Conservation (phyloP, 2,888 invertebrate species). For the Stenoptilia bipunctidactyla region DNA sequence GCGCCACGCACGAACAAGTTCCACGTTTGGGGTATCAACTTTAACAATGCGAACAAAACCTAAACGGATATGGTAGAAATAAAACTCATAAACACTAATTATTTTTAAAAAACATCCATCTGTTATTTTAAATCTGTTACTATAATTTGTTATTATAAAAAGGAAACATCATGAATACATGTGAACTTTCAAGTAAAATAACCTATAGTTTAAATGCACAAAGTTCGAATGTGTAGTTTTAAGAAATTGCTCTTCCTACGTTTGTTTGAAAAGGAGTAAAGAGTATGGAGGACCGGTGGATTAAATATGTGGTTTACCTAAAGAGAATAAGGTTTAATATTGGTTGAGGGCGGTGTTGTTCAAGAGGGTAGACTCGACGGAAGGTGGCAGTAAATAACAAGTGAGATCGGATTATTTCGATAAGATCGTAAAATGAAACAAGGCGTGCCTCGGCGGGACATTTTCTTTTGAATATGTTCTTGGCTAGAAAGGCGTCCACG, state of each 20-base stretch:
- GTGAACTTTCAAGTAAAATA: no score
- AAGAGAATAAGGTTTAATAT: constrained; percentile 41
- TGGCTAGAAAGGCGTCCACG: constrained; percentile 17
- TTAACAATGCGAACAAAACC: no score
- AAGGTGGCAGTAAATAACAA: constrained; percentile 65
- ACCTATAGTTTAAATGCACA: not conserved
- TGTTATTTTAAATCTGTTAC: no score
- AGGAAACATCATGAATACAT: no score
- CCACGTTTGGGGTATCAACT: no score
- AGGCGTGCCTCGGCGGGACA: constrained; percentile 53
- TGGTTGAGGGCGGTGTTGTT: constrained; percentile 27
- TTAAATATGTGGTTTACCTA: constrained; percentile 35
- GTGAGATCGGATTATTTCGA: constrained; percentile 69
- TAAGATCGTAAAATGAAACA: constrained; percentile 71
- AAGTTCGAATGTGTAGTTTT: constrained; percentile 2
- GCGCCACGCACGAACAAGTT: no score
- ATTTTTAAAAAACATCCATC: no score
- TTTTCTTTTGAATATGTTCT: constrained; percentile 44
- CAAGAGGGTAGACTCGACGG: constrained; percentile 36
- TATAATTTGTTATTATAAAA: no score
- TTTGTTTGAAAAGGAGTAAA: constrained; percentile 22
- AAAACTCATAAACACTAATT: no score
- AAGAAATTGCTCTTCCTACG: constrained; percentile 16
- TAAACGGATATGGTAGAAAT: no score
- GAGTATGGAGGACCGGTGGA: constrained; percentile 35